A percentile compares a stretch with the other conserved stretches of the same genome.
These are phyloP conservation scores for Eustalomyia histrio DNA, from an alignment of 2,888 invertebrate species.

Conservation along the genomic window DNA sequence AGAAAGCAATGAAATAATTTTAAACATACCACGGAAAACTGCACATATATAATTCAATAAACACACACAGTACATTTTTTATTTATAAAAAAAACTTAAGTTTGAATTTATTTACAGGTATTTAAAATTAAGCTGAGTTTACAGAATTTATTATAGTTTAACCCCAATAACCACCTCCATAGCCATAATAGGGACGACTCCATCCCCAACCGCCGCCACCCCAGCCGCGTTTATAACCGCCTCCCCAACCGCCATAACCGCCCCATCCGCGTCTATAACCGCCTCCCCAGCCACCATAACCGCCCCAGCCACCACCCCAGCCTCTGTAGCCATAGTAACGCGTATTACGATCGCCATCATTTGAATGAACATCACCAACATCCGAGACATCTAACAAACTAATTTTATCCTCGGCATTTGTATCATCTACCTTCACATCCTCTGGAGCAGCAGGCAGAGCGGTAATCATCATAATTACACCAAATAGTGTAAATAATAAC, in stretches of 20 bases:
- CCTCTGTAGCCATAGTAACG: slow-evolving; percentile 25
- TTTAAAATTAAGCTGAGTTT: background rate
- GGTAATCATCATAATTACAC: background rate
- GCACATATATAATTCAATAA: background rate
- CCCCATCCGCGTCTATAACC: slow-evolving; percentile 44
- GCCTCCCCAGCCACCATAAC: slow-evolving; percentile 15
- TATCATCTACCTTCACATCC: background rate
- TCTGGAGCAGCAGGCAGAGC: slow-evolving; percentile 12
- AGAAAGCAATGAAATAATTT: too few relatives aligned
- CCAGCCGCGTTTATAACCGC: slow-evolving; percentile 43
- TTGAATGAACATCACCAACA: slow-evolving; percentile 65
- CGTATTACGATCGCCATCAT: slow-evolving; percentile 48
- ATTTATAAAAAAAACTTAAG: background rate
- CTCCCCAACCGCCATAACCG: slow-evolving; percentile 22
- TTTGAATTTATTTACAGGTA: background rate
- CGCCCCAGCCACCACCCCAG: slow-evolving; percentile 23
- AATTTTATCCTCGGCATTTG: slow-evolving; percentile 1
- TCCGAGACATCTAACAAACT: slow-evolving; percentile 67
- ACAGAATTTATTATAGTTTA: background rate
- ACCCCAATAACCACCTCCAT: background rate
- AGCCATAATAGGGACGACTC: background rate
- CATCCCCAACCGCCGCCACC: slow-evolving; percentile 39
- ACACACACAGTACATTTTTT: too few relatives aligned
- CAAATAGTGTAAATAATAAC: slow-evolving; percentile 1
- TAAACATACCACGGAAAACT: too few relatives aligned